Evolutionary conservation across 2,113 vertebrate species (phyloP).

Genomic region (Dicentrarchus labrax): DNA sequence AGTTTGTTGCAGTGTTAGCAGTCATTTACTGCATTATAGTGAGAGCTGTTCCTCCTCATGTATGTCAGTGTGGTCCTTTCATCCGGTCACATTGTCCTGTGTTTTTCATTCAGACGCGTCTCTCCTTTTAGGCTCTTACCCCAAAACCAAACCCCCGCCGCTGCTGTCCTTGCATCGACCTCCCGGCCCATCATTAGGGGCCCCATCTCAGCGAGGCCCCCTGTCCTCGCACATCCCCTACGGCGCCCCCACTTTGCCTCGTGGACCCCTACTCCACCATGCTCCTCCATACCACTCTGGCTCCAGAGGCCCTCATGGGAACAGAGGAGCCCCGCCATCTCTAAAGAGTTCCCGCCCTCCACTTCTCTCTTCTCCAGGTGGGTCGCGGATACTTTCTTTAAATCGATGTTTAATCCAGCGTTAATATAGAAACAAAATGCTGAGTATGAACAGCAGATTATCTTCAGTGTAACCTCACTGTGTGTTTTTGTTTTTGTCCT

Average conservation of each 20-base stretch:
- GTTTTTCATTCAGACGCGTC: no score
- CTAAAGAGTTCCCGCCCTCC: slow-evolving; percentile 75
- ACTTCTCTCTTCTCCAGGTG: slow-evolving; percentile 77
- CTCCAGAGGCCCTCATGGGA: slow-evolving; percentile 48
- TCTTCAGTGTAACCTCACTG: not conserved
- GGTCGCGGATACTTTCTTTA: not conserved
- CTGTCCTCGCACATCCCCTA: slow-evolving; percentile 46
- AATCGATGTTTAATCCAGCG: not conserved
- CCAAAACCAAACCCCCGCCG: slow-evolving; percentile 80
- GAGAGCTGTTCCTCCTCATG: not conserved
- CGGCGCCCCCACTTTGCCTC: slow-evolving; percentile 23
- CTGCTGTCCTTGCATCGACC: slow-evolving; percentile 77
- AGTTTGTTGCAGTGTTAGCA: no score
- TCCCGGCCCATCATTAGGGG: slow-evolving; percentile 63
- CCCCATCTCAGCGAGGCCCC: slow-evolving; percentile 36
- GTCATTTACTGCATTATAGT: not conserved
- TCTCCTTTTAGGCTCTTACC: slow-evolving; percentile 58
- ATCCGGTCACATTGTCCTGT: no score
- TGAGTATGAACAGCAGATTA: not conserved
- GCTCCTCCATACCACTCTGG: slow-evolving; percentile 54
- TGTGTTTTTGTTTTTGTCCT: not conserved
- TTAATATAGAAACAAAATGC: not conserved
- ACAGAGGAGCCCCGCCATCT: slow-evolving; percentile 64
- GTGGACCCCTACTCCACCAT: slow-evolving; percentile 66
- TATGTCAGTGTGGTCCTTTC: no score